phyloP scores from a whole-genome alignment of 2,888 invertebrate species.

The Hydriomena furcata region DNA sequence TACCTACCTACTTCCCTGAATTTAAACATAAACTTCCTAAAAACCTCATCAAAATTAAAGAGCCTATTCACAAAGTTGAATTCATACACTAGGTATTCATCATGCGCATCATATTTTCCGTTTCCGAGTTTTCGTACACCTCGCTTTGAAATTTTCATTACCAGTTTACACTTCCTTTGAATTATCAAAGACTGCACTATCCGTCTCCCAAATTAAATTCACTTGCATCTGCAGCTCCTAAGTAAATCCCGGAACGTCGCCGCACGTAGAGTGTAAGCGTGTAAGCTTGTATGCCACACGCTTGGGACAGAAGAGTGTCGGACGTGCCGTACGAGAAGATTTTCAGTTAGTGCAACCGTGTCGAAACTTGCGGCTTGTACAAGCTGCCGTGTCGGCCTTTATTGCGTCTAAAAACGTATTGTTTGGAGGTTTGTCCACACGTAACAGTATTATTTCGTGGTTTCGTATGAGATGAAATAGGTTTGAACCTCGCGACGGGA shows the following conservation, averaged over 20 bases:
- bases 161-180: conserved; percentile 9
- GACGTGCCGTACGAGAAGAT: neutral
- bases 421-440: too few relatives aligned
- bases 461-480: too few relatives aligned
- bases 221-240: conserved; percentile 12
- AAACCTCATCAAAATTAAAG: too few relatives aligned
- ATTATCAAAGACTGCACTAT: conserved; percentile 20
- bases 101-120: conserved; percentile 17
- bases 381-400: too few relatives aligned
- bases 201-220: conserved; percentile 17
- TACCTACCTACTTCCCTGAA: too few relatives aligned
- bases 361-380: too few relatives aligned
- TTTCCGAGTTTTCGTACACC: conserved; percentile 2
- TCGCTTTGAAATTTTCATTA: conserved; percentile 3
- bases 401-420: too few relatives aligned
- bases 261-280: conserved; percentile 2
- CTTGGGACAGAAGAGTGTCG: neutral
- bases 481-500: too few relatives aligned
- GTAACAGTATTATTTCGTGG: too few relatives aligned
- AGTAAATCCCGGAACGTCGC: conserved; percentile 17
- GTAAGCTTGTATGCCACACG: neutral
- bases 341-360: neutral
- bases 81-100: neutral
- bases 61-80: too few relatives aligned
- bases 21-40: too few relatives aligned